Base-by-base conservation (phyloP, 2,113 vertebrate species). In the Oriolus oriolus region DNA sequence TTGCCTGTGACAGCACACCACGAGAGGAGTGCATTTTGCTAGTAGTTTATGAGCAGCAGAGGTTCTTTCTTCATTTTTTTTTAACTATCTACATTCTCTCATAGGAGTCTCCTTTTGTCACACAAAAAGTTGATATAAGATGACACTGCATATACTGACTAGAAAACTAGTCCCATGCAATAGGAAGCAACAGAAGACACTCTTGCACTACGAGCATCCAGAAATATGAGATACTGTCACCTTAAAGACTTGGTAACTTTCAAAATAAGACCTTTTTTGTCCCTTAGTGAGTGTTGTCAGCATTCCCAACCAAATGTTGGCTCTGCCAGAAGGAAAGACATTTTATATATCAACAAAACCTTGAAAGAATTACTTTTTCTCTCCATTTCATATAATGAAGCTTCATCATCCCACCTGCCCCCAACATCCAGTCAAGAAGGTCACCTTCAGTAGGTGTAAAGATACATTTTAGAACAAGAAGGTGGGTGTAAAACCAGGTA, bases 161-260 rank as follows among this genome's bases (percentile, higher is more conserved):
- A 54, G 39, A 63, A 81, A 78, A 81, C 27, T 16, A 81, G 33
- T 42, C 7, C 45, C 17, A 54, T 12, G 44, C 7, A 77, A 39
- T 2, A 57, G 8, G 30, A 77, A 80, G 44, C 61, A 73, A 59
- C 5, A 69, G 23, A 87, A 65, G 23, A 70, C 31, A 28, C 5
- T 20, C 42, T 13, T 44, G 41, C n/a, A 37, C 27, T 33, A 11
- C 1, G 2, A 89, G 11, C 37, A 73, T 11, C 42, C 63, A 76
- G 39, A 83, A 75, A 66, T 6, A 59, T 2, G 21, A 0, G 0
- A 50, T 15, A 19, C 2, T 35, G 20, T 11, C 37, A 61, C 7
- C 45, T 49, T 28, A 22, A 68, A 44, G 15, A 54, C 15, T 17
- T 23, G 16, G 42, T 8, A 5, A 63, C 45, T 50, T 79, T 41